Conservation (phyloP, 2,113 vertebrate species). For the Marcusenius ussheri region DNA sequence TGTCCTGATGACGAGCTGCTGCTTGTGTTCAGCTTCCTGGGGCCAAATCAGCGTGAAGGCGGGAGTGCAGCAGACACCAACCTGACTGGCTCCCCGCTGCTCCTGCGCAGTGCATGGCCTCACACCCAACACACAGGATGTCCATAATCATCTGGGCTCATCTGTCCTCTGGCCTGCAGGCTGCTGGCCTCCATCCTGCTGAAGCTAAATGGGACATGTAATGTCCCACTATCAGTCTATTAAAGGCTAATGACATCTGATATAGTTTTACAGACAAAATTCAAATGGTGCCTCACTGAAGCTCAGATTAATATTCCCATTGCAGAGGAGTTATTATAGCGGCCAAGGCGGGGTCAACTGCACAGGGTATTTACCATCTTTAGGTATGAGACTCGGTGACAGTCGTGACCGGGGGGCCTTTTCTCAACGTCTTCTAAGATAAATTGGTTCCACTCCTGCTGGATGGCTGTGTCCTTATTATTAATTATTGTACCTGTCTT, state of each 20-base stretch:
- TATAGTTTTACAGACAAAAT: conserved; percentile 38
- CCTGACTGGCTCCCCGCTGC: not conserved
- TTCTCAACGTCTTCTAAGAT: not conserved
- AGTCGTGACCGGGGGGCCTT: not conserved
- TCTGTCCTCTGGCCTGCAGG: not conserved
- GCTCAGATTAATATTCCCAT: conserved; percentile 19
- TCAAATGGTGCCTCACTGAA: conserved; percentile 3
- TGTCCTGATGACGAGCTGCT: not conserved
- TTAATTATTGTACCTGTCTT: not conserved
- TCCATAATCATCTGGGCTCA: not conserved
- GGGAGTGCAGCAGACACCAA: not conserved
- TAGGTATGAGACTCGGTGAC: not conserved
- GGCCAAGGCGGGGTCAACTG: not conserved
- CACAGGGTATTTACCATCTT: not conserved
- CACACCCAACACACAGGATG: not conserved
- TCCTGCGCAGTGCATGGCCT: not conserved
- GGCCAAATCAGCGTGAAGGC: not conserved
- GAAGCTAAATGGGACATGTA: conserved; percentile 66
- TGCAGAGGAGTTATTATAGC: not conserved
- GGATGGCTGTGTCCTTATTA: not conserved
- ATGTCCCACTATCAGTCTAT: conserved; percentile 55
- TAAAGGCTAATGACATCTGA: conserved; percentile 57
- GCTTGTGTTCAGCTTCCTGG: not conserved
- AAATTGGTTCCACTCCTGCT: not conserved
- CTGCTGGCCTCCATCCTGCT: conserved; percentile 32